Evolutionary conservation across 2,113 vertebrate species (phyloP), one percentile per base, ranked within the genome.

Genomic region (Hyla sarda): DNA sequence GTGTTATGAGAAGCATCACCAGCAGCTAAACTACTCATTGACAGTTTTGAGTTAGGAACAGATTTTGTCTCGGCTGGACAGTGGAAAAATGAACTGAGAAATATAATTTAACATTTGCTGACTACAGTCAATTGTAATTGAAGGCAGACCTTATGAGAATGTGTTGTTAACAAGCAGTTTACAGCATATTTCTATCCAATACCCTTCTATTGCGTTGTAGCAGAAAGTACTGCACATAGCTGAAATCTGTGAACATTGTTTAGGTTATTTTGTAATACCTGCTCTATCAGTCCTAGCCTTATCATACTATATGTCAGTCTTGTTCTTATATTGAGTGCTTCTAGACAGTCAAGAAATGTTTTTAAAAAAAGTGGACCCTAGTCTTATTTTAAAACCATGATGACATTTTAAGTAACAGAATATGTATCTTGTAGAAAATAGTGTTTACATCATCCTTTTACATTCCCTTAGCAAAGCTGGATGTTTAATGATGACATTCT

Each of bases 401-500:
- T 67, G 62, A 67, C 62, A 67, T 65, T 65, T 65, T 65, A 67
- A 67, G 30, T 1, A 32, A 67, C 25, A 13, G 13, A 28, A 65
- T 34, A 69, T 19, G 16, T 69, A 41, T 23, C 13, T 21, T 77
- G 7, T 21, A 77, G 23, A 48, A 77, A 77, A 52, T 17, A 10
- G 25, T 34, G 13, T 75, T 75, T 75, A 50, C 45, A 16, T 48
- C 41, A 75, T 48, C 25, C 9, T 28, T 54, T 54, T 77, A 54
- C 48, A 41, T 83, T 14, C 16, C 67, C 16, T 87, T 87, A 62
- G 88, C 83, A 56, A 80, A 65, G n/a, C 14, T 56, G 23, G 1
- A 13, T 83, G 84, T 90, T 90, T 88, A 85, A 89, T 89, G 87
- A 82, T 30, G 11, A 11, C 69, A 12, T 72, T 84, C 60, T 79